Evolutionary conservation across 2,888 invertebrate genomes (phyloP).

Genomic region (Achlya flavicornis): DNA sequence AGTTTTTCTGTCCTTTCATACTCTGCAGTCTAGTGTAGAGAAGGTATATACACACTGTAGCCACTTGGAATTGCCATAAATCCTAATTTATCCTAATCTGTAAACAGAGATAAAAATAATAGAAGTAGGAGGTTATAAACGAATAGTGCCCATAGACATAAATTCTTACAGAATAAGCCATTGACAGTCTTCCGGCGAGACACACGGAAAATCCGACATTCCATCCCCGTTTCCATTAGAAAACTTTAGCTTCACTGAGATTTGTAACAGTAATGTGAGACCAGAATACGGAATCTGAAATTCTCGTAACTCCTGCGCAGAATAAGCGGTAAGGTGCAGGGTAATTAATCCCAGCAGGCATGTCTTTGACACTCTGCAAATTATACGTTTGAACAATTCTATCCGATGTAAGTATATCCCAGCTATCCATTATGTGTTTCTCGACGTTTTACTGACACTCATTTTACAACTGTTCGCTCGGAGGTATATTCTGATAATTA

Average conservation of each 20-base stretch:
- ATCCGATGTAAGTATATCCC: conserved; percentile 18
- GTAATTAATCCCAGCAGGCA: conserved; percentile 36
- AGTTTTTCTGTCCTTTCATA: too few relatives aligned
- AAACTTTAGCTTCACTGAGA: conserved; percentile 30
- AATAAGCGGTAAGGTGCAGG: conserved; percentile 15
- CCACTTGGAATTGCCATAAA: too few relatives aligned
- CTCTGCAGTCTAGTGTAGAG: too few relatives aligned
- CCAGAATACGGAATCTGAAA: conserved; percentile 31
- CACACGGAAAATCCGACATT: conserved; percentile 39
- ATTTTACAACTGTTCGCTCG: conserved; percentile 28
- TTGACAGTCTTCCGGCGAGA: conserved; percentile 16
- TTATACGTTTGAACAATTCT: conserved; percentile 29
- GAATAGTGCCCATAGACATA: background rate
- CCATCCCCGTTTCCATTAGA: conserved; percentile 44
- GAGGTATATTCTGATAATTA: conserved; percentile 22
- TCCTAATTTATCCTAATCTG: too few relatives aligned
- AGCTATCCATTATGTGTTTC: conserved; percentile 33
- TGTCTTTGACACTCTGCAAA: conserved; percentile 37
- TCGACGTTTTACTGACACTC: conserved; percentile 30
- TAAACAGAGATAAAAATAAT: too few relatives aligned
- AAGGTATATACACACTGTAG: too few relatives aligned
- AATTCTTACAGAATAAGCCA: background rate
- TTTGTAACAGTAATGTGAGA: conserved; percentile 35
- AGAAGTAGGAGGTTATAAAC: background rate
- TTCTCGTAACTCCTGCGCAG: conserved; percentile 12